phyloP scores from a whole-genome alignment of 2,113 vertebrate genomes.

The Otus sunia region DNA sequence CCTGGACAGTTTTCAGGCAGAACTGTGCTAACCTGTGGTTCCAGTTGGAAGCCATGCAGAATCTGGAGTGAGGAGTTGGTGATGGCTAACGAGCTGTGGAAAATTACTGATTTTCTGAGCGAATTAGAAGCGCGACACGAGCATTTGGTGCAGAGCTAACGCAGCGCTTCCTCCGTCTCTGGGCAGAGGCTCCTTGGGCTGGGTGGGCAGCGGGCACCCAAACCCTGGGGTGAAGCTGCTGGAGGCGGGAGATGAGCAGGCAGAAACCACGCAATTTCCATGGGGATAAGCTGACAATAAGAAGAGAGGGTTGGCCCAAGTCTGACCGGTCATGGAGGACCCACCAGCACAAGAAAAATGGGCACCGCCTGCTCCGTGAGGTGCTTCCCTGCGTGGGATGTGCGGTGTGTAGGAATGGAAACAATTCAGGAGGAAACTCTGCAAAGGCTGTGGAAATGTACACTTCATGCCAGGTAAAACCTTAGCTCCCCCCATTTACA shows the following conservation, averaged over 20 bases:
- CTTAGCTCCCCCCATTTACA: neutral
- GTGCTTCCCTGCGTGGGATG: neutral
- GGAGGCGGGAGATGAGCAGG: neutral
- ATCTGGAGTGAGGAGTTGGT: neutral
- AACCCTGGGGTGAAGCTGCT: accelerated
- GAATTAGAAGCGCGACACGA: accelerated
- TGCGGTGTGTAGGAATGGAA: accelerated
- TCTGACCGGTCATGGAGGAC: neutral
- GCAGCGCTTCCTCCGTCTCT: neutral
- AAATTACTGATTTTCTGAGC: neutral
- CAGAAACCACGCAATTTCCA: accelerated
- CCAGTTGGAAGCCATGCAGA: neutral
- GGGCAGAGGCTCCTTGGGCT: neutral
- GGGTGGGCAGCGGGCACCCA: neutral
- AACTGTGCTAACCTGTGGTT: neutral
- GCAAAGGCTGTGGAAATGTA: accelerated
- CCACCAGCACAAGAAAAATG: neutral
- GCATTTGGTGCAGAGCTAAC: too few relatives aligned
- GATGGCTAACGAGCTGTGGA: accelerated
- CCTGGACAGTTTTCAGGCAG: neutral
- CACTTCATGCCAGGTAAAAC: neutral
- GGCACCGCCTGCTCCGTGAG: accelerated
- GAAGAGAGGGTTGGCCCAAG: accelerated
- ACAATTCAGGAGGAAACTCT: neutral
- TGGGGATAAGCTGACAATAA: accelerated